Base-by-base conservation (phyloP, 2,113 vertebrate species). In the Clupea harengus region DNA sequence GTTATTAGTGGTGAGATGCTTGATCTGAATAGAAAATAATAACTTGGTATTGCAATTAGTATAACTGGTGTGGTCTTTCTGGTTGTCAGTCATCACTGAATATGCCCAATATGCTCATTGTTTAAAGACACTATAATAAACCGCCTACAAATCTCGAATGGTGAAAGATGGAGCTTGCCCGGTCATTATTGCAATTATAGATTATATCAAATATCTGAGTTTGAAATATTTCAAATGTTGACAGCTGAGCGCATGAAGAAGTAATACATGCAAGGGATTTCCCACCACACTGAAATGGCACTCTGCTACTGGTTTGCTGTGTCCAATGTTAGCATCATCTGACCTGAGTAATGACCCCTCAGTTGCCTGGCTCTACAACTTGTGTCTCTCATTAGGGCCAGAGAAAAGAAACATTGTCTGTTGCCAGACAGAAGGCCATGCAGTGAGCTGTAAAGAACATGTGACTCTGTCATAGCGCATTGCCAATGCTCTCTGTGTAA, bases 331-430 rank as follows among this genome's bases (percentile, higher is more conserved):
- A 39, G 45, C 81, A 85, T 81, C 86, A 85, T 67, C 83, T 87
- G 88, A 88, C 83, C 84, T 44, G 45, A 9, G 80, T 82, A 86
- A 85, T 86, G 86, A 89, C 88, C 86, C 85, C 85, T 75, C 83
- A 84, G 86, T 88, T 45, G 85, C 81, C 86, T 89, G 81, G 83
- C 83, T 86, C 45, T 39, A 81, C 81, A 72, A 83, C 86, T 85
- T 85, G 78, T 89, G 85, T 87, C 85, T 89, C 86, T 88, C 50
- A 84, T 88, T 89, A 88, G 28, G 49, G 39, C 64, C 25, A 57
- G 83, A 90, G 88, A 90, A 89, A 88, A 86, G 89, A 88, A 83
- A 88, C 84, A 88, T 86, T 90, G 88, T 90, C 60, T 85, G 81
- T 45, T 78, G 85, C 86, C 86, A 90, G 81, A 88, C 86, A 85